phyloP scores from a whole-genome alignment of 37 sponge, comb jelly and placozoan species.

The Cladorhizidae sp. region DNA sequence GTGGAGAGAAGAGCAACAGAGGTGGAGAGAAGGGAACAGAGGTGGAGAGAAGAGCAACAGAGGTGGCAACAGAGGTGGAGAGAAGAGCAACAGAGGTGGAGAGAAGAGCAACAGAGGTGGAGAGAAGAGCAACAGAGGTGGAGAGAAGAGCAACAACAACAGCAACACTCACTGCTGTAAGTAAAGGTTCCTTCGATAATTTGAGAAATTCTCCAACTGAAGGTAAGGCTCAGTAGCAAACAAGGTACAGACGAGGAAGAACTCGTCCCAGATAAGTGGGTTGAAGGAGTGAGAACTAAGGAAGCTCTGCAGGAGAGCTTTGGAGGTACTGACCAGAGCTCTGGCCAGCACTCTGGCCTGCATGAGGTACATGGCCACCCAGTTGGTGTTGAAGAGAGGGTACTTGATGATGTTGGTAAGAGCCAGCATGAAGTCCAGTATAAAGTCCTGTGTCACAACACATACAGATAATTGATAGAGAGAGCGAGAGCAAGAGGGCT shows the following conservation, averaged over 20 bases:
- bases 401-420: slow-evolving; percentile 4
- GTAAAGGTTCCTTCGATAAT: slow-evolving; percentile 16
- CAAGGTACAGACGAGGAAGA: slow-evolving; percentile 33
- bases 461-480: too few species aligned
- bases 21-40: too few species aligned
- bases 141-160: too few species aligned
- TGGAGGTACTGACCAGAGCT: slow-evolving; percentile 18
- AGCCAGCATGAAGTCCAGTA: slow-evolving; percentile 34
- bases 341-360: slow-evolving; percentile 42
- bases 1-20: too few species aligned
- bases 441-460: slow-evolving; percentile 23
- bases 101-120: too few species aligned
- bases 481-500: too few species aligned
- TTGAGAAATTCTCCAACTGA: slow-evolving; percentile 44
- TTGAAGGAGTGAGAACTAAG: slow-evolving; percentile 12
- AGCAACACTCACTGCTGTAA: slow-evolving; percentile 25
- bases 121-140: too few species aligned
- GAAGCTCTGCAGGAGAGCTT: background rate
- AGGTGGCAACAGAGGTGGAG: too few species aligned
- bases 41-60: background rate
- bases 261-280: slow-evolving; percentile 59
- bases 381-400: slow-evolving; percentile 26
- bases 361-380: slow-evolving; percentile 44
- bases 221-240: slow-evolving; percentile 44
- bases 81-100: too few species aligned